Evolutionary conservation across 2,113 vertebrate genomes (phyloP).

Genomic region (Canis aureus): DNA sequence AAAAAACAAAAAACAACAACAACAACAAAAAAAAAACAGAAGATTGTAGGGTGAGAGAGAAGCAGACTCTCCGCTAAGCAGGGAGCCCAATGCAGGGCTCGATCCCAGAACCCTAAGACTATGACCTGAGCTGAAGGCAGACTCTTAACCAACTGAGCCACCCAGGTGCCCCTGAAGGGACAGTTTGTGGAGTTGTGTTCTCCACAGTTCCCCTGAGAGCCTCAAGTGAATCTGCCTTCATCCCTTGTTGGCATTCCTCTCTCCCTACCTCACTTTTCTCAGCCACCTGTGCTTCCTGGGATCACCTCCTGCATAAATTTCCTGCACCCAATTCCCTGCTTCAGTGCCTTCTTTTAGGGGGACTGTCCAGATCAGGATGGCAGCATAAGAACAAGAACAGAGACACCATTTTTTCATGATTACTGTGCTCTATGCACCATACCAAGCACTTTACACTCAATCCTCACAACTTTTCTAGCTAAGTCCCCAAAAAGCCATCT

Average conservation of each 20-base stretch:
- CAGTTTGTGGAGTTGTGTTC: neutral
- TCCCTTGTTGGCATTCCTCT: neutral
- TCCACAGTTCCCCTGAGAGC: neutral
- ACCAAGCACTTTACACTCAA: neutral
- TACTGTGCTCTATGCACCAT: neutral
- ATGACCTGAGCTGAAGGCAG: too few species aligned
- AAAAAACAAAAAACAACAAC: too few species aligned
- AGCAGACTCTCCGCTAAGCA: too few species aligned
- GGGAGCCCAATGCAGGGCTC: too few species aligned
- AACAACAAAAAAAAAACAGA: too few species aligned
- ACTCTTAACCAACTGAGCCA: too few species aligned
- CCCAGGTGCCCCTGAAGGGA: too few species aligned
- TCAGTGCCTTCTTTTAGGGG: neutral
- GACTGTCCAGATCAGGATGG: neutral
- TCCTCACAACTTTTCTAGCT: neutral
- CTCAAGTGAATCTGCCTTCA: neutral
- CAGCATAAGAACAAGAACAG: neutral
- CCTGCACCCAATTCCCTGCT: neutral
- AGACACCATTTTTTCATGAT: neutral
- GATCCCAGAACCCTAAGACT: too few species aligned
- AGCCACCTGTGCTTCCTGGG: neutral
- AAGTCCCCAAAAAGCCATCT: neutral
- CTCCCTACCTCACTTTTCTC: neutral
- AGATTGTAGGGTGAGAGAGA: too few species aligned
- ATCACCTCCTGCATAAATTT: neutral